phyloP scores from a whole-genome alignment of 1,140 invertebrate genomes.

The Arctopsyche grandis region DNA sequence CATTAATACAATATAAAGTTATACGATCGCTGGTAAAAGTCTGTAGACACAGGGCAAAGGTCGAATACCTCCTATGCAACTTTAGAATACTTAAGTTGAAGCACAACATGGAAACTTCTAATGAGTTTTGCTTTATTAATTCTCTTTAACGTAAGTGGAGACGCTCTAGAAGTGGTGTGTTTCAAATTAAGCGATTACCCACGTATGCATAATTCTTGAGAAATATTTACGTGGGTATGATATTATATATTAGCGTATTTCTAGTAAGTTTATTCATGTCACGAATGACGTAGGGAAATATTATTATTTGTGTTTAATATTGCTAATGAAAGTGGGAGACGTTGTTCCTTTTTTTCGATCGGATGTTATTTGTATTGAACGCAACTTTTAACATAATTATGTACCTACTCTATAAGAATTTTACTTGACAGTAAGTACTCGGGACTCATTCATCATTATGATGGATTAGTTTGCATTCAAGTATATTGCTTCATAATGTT shows the following conservation, averaged over 20 bases:
- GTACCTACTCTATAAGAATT: neutral
- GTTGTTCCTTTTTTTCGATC: too few species aligned
- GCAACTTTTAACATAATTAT: too few species aligned
- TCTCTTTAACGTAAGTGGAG: neutral
- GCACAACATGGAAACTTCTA: neutral
- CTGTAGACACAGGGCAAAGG: neutral
- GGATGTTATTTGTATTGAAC: too few species aligned
- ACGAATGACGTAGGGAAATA: too few species aligned
- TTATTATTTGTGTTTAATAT: too few species aligned
- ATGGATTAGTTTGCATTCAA: neutral
- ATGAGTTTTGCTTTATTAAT: slow-evolving; percentile 16
- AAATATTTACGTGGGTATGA: too few species aligned
- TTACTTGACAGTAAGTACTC: neutral
- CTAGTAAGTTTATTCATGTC: too few species aligned
- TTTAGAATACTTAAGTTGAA: neutral
- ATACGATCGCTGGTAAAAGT: neutral
- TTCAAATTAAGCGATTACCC: slow-evolving; percentile 1
- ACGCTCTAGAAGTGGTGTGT: neutral
- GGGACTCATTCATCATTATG: slow-evolving; percentile 2
- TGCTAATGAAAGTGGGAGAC: too few species aligned
- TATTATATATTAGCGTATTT: too few species aligned
- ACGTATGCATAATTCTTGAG: neutral
- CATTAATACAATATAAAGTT: too few species aligned
- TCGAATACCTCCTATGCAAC: neutral
- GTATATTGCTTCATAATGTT: too few species aligned